Base-by-base conservation (phyloP, 2,888 invertebrate genomes). In the Lasioglossum villosulum region DNA sequence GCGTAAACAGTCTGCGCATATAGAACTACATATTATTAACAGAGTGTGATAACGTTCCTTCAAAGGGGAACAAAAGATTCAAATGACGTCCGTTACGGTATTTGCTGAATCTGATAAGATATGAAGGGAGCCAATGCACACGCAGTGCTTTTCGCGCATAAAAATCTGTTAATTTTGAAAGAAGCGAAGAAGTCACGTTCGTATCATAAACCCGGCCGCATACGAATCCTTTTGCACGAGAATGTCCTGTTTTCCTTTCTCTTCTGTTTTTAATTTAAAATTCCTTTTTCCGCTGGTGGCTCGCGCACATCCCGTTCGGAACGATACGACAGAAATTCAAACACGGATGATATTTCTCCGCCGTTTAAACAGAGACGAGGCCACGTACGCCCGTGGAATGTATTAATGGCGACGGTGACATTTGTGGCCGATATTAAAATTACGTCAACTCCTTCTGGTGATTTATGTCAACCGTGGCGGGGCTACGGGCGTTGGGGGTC, bases 391-490 rank as follows among this genome's bases (percentile, higher is more conserved):
- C 34, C n/a, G 30, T 16, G 71, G 59, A 63, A 79, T 74, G 76
- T 52, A 81, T 78, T 81, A 79, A 80, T 48, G 76, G 45, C 37
- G 30, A 30, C 16, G 76, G 48, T 52, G 77, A 52, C 83, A 34
- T 85, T 76, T 42, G 59, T 39, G 59, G 59, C 42, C 59, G 74
- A 81, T 89, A 89, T 89, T 89, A 89, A 89, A 87, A 89, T 82
- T 80, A 76, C 80, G 81, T 89, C 88, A 83, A 63, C 71, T 80
- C 42, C 52, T 80, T 75, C 71, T 30, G 76, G 75, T 82, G 87
- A 87, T 89, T 87, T 89, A 89, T 89, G 83, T 59, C 72, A 72
- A 71, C 34, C 48, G 73, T 39, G 48, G 59, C n/a, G 73, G 63
- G 83, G 70, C 63, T 71, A 75, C 71, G 75, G 71, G 59, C 48